Evolutionary conservation across 2,888 invertebrate genomes (phyloP).

Genomic region (Branchellion lobata): DNA sequence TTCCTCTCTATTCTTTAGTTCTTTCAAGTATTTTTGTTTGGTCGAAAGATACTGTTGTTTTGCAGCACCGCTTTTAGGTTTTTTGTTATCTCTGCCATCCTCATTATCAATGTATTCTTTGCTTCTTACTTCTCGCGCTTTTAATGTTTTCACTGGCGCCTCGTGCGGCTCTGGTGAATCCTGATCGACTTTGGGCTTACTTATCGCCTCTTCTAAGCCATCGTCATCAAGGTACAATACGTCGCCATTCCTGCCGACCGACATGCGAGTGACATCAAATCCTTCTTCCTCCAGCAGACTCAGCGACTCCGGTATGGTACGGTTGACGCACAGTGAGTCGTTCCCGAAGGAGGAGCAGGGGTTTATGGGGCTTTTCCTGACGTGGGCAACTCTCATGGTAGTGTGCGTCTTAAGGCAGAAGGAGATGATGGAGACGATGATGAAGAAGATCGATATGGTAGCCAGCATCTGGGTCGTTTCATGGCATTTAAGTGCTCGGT

Average conservation of each 20-base stretch:
- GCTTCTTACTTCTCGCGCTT: neutral
- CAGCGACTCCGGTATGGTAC: neutral
- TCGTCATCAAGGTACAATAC: neutral
- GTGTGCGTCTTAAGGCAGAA: slow-evolving; percentile 58
- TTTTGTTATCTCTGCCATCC: neutral
- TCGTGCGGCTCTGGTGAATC: neutral
- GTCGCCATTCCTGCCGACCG: neutral
- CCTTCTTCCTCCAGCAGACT: neutral
- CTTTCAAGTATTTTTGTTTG: slow-evolving; percentile 13
- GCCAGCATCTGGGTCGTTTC: slow-evolving; percentile 50
- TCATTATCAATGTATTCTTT: neutral
- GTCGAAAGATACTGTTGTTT: slow-evolving; percentile 27
- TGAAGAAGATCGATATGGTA: slow-evolving; percentile 54
- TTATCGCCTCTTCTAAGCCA: neutral
- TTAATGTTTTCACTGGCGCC: neutral
- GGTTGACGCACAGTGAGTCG: neutral
- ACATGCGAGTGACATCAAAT: neutral
- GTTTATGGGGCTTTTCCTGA: neutral
- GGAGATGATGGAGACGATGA: slow-evolving; percentile 57
- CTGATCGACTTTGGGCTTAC: too few species aligned
- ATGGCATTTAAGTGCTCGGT: too few species aligned
- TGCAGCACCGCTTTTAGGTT: slow-evolving; percentile 2
- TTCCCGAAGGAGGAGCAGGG: neutral
- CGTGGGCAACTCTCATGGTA: slow-evolving; percentile 40
- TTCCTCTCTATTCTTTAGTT: neutral